phyloP scores from a whole-genome alignment of 2,888 invertebrate species.

The Xestia rhomboidea region DNA sequence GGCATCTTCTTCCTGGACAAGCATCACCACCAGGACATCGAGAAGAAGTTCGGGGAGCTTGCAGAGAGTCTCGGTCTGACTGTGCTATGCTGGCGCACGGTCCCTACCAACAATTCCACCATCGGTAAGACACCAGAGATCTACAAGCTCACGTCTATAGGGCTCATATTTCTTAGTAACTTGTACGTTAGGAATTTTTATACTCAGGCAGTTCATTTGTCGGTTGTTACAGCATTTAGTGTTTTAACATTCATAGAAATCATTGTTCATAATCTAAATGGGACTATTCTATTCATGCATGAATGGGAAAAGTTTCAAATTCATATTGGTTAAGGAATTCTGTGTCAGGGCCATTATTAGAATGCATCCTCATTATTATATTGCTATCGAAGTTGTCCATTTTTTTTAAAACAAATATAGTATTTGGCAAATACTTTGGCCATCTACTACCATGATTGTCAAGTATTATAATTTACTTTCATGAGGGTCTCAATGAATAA shows the following conservation, averaged over 20 bases:
- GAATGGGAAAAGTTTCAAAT: not conserved
- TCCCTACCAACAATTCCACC: conserved; percentile 95
- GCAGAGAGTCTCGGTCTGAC: conserved; percentile 95
- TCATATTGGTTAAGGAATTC: not conserved
- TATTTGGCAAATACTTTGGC: not conserved
- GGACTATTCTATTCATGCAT: conserved; percentile 18
- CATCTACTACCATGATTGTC: not conserved
- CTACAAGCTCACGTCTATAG: not conserved
- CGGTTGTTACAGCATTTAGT: conserved; percentile 3
- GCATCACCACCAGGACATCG: conserved; percentile 94
- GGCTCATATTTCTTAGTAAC: not conserved
- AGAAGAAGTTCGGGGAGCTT: conserved; percentile 95
- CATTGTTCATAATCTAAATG: conserved; percentile 24
- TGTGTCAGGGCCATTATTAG: not conserved
- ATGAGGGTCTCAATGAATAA: not conserved
- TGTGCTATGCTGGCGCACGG: conserved; percentile 98
- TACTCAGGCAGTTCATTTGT: conserved; percentile 23
- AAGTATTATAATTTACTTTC: not conserved
- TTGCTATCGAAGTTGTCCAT: not conserved
- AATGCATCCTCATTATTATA: conserved; percentile 25
- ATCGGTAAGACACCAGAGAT: conserved; percentile 92
- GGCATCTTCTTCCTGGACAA: conserved; percentile 98
- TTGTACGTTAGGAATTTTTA: not conserved
- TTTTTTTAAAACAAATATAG: not conserved
- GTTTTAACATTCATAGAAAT: conserved; percentile 42